These are phyloP conservation scores for Mesoclemmys tuberculata DNA, from an alignment of 2,113 vertebrate genomes.

Conservation along the genomic window DNA sequence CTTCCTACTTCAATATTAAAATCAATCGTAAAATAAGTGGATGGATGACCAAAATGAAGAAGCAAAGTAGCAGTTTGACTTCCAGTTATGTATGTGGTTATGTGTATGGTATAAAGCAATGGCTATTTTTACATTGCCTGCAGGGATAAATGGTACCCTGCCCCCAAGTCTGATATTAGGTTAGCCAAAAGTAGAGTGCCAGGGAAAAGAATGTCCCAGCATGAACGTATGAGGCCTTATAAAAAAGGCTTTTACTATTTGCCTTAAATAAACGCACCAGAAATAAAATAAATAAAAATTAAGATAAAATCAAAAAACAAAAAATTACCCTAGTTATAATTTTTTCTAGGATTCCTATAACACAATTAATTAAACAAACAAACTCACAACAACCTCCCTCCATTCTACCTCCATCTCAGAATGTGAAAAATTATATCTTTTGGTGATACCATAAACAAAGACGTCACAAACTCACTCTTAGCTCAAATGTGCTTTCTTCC, in stretches of 20 bases:
- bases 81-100: not conserved
- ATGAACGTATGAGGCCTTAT: too few species aligned
- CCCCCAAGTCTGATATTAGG: not conserved
- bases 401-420: not conserved
- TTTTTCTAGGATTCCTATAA: too few species aligned
- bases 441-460: not conserved
- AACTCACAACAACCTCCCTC: fast-evolving
- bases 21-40: slow-evolving; percentile 24
- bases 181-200: not conserved
- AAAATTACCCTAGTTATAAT: too few species aligned
- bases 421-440: fast-evolving
- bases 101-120: not conserved
- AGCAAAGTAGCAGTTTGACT: slow-evolving; percentile 24
- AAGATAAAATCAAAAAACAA: too few species aligned
- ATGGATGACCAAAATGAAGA: slow-evolving; percentile 28
- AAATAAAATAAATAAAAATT: too few species aligned
- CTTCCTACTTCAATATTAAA: slow-evolving; percentile 3
- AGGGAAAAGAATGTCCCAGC: not conserved
- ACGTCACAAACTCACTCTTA: too few species aligned
- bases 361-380: not conserved
- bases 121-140: not conserved
- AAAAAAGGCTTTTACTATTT: too few species aligned
- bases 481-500: too few species aligned
- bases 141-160: not conserved
- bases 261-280: too few species aligned